Percentiles rank a stretch among this genome's conserved stretches.
These are phyloP conservation scores for Endotricha flammealis DNA, from an alignment of 2,888 invertebrate genomes.

Conservation along the genomic window DNA sequence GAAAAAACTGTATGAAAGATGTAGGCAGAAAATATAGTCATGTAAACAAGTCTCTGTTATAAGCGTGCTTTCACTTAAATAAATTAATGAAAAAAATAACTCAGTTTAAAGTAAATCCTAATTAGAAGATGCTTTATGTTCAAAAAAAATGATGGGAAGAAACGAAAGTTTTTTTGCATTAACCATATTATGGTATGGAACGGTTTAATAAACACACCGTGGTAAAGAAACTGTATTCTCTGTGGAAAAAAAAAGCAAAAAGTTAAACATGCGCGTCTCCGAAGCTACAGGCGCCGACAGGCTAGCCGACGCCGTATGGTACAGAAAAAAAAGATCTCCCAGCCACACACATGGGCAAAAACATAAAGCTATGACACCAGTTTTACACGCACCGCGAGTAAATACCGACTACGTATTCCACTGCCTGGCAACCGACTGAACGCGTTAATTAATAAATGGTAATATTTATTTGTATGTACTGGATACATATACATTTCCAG, in stretches of 20 bases:
- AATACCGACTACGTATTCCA: constrained; percentile 48
- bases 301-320: constrained; percentile 38
- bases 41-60: no score
- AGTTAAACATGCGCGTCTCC: constrained; percentile 32
- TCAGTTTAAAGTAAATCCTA: no score
- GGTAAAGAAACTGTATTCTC: background rate
- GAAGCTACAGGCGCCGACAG: constrained; percentile 31
- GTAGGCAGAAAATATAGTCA: no score
- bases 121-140: no score
- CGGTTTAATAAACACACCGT: constrained; percentile 12
- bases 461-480: constrained; percentile 11
- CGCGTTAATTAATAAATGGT: constrained; percentile 21
- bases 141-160: no score
- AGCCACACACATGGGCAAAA: constrained; percentile 43
- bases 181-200: background rate
- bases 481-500: background rate
- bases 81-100: no score
- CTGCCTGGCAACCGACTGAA: constrained; percentile 23
- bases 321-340: constrained; percentile 42
- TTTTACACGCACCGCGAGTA: constrained; percentile 59
- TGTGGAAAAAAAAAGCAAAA: constrained; percentile 7
- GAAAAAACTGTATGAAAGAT: no score
- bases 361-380: no score
- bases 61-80: no score
- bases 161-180: no score